phyloP scores from a whole-genome alignment of 37 sponge, comb jelly and placozoan species.

The Eunapius fragilis region DNA sequence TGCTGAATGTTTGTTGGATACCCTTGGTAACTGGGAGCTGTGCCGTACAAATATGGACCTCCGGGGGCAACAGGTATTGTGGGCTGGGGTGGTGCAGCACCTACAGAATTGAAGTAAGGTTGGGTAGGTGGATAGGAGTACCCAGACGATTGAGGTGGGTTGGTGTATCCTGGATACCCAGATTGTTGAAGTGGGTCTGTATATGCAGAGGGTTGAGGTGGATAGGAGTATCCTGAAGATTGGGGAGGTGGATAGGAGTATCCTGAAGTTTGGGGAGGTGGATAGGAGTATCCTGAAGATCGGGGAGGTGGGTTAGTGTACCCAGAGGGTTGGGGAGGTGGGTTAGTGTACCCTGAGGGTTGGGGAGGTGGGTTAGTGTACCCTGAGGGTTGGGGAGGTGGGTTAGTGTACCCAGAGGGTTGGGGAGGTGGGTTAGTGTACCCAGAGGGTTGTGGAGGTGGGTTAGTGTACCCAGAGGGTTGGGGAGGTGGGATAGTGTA shows the following conservation, averaged over 20 bases:
- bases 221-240: not conserved
- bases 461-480: not conserved
- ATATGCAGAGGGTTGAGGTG: not conserved
- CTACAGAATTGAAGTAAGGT: not conserved
- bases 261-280: not conserved
- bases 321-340: too few relatives aligned
- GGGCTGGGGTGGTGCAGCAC: constrained; percentile 4
- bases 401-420: not conserved
- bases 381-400: too few relatives aligned
- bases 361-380: too few relatives aligned
- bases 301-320: too few relatives aligned
- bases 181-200: not conserved
- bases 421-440: not conserved
- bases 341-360: too few relatives aligned
- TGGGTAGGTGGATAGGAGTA: not conserved
- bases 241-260: not conserved
- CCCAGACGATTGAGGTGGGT: not conserved
- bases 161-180: not conserved
- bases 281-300: too few relatives aligned
- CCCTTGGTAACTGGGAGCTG: not conserved
- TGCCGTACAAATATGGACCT: not conserved
- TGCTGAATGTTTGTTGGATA: too few relatives aligned
- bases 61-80: too few relatives aligned
- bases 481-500: not conserved
- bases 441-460: not conserved